Conservation (phyloP, 2,888 invertebrate species). For the Calameuta pallipes region DNA sequence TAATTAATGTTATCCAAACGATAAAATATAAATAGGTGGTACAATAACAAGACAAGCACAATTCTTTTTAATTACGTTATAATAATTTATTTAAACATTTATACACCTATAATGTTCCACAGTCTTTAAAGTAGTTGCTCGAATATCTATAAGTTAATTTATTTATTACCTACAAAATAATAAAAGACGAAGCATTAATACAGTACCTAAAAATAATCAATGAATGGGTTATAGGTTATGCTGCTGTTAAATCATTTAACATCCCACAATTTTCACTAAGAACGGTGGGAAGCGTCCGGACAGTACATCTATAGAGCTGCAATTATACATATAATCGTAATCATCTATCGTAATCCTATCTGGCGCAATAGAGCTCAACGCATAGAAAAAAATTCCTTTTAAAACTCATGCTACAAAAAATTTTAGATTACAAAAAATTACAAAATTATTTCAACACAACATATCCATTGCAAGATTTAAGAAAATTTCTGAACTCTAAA, state of each 20-base stretch:
- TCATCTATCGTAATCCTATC: not conserved
- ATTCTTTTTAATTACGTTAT: slow-evolving; percentile 36
- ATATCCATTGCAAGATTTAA: not conserved
- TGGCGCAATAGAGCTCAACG: not conserved
- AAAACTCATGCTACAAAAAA: no score
- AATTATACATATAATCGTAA: not conserved
- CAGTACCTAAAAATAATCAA: not conserved
- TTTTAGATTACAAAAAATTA: not conserved
- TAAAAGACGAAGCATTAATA: slow-evolving; percentile 17
- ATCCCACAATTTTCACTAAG: not conserved
- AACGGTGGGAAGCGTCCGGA: not conserved
- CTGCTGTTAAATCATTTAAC: not conserved
- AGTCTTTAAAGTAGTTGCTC: slow-evolving; percentile 56
- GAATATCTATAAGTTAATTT: slow-evolving; percentile 47
- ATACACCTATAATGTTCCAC: slow-evolving; percentile 61
- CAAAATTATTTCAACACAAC: not conserved
- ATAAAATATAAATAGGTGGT: not conserved
- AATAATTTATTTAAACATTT: slow-evolving; percentile 62
- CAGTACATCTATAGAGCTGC: not conserved
- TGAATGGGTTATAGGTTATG: not conserved
- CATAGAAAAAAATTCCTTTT: no score
- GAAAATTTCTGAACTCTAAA: not conserved
- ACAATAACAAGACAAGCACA: not conserved
- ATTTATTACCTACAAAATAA: slow-evolving; percentile 45
- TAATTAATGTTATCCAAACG: not conserved